Conservation (phyloP, 2,888 invertebrate species). For the Cantharis flavilabris region DNA sequence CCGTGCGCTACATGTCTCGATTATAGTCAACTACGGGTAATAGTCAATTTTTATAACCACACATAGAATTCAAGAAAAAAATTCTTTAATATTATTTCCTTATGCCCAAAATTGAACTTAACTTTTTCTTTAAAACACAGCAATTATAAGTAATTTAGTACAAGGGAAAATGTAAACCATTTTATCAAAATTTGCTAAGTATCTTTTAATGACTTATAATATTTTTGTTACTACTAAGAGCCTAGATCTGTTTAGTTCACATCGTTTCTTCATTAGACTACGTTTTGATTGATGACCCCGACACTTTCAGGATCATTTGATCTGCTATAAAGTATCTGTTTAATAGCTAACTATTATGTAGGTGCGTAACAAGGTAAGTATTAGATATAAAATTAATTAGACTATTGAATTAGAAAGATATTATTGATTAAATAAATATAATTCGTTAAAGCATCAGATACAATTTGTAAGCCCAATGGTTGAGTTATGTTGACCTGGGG, state of each 20-base stretch:
- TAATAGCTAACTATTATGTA: too few species aligned
- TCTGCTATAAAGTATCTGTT: not conserved
- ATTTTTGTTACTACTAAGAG: not conserved
- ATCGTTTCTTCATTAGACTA: not conserved
- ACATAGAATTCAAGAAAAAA: not conserved
- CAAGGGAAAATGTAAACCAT: not conserved
- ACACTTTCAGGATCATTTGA: not conserved
- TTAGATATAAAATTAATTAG: not conserved
- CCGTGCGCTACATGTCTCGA: slow-evolving; percentile 15
- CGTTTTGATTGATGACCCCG: not conserved
- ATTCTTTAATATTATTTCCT: not conserved
- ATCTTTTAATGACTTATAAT: not conserved
- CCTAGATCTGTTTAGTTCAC: not conserved
- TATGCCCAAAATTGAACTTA: not conserved
- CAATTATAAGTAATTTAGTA: not conserved
- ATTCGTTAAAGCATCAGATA: slow-evolving; percentile 6
- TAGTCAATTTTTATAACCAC: not conserved
- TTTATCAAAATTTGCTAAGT: not conserved
- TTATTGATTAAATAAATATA: slow-evolving; percentile 17
- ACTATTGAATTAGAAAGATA: not conserved
- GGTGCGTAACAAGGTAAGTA: not conserved
- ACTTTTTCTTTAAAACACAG: not conserved
- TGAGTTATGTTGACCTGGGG: slow-evolving; percentile 22
- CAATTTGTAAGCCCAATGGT: slow-evolving; percentile 17
- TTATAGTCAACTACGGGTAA: slow-evolving; percentile 12